phyloP scores from a whole-genome alignment of 2,113 vertebrate genomes.

The Anguilla rostrata region DNA sequence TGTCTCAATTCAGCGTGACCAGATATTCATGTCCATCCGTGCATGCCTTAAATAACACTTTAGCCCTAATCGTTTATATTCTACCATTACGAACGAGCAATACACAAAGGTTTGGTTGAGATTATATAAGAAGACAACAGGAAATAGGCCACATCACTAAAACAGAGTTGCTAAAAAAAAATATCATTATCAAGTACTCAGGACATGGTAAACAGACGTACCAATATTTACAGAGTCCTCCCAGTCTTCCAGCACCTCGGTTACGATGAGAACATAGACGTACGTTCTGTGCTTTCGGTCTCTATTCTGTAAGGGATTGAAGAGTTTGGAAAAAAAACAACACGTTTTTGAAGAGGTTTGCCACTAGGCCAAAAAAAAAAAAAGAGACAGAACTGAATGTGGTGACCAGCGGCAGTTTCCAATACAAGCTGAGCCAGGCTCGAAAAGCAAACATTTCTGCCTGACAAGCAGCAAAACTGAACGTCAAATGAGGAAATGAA shows the following conservation, averaged over 20 bases:
- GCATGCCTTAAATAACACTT: not conserved
- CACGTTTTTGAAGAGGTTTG: not conserved
- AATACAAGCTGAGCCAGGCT: not conserved
- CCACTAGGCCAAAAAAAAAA: too few relatives aligned
- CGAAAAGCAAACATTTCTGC: not conserved
- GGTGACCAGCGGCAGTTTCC: not conserved
- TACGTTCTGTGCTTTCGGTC: conserved; percentile 95
- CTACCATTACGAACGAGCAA: not conserved
- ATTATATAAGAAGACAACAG: not conserved
- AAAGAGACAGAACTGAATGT: not conserved
- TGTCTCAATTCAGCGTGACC: not conserved
- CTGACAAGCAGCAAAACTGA: not conserved
- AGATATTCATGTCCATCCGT: not conserved
- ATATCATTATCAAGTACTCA: not conserved
- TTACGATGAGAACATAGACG: conserved; percentile 93
- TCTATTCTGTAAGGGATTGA: conserved; percentile 72
- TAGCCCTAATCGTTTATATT: not conserved
- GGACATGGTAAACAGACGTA: conserved; percentile 52
- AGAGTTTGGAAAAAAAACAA: not conserved
- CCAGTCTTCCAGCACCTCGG: conserved; percentile 94
- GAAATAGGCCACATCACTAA: not conserved
- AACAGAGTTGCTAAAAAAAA: not conserved
- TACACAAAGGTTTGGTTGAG: not conserved
- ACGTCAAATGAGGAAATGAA: not conserved
- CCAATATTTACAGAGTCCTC: conserved; percentile 97